Evolutionary conservation across 2,888 invertebrate genomes (phyloP).

Genomic region (Cybosia mesomella): DNA sequence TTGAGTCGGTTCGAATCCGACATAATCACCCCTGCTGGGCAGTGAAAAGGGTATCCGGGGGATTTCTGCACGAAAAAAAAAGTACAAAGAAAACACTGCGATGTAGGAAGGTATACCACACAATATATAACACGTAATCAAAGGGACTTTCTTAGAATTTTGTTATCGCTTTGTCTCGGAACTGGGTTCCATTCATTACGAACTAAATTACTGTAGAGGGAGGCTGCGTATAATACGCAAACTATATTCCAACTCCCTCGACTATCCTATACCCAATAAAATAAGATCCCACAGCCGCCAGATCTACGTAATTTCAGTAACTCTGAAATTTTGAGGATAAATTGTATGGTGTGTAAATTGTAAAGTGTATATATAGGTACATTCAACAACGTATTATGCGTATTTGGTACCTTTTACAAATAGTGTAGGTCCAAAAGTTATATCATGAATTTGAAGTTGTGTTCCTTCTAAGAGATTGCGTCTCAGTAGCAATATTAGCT

Average conservation of each 20-base stretch:
- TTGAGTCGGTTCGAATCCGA: no score
- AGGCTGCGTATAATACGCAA: background rate
- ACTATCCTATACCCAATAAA: background rate
- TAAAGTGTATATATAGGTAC: background rate
- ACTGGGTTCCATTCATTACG: slow-evolving; percentile 4
- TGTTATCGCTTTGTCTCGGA: slow-evolving; percentile 2
- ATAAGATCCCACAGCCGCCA: slow-evolving; percentile 1
- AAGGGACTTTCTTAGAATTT: background rate
- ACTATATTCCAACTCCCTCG: slow-evolving; percentile 1
- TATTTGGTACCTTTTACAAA: background rate
- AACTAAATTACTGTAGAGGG: background rate
- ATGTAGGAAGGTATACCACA: no score
- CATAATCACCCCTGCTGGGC: no score
- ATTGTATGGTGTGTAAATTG: no score
- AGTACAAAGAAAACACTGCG: background rate
- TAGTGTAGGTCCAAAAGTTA: background rate
- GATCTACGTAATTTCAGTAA: slow-evolving; percentile 1
- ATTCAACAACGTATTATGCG: background rate
- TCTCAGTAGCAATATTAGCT: background rate
- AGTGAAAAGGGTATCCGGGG: no score
- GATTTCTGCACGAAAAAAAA: no score
- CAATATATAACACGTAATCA: background rate
- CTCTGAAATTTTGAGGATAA: slow-evolving; percentile 4
- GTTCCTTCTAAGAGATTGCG: background rate
- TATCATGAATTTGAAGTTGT: background rate